Conservation (phyloP, 2,888 invertebrate species). For the Dynastes tityus region DNA sequence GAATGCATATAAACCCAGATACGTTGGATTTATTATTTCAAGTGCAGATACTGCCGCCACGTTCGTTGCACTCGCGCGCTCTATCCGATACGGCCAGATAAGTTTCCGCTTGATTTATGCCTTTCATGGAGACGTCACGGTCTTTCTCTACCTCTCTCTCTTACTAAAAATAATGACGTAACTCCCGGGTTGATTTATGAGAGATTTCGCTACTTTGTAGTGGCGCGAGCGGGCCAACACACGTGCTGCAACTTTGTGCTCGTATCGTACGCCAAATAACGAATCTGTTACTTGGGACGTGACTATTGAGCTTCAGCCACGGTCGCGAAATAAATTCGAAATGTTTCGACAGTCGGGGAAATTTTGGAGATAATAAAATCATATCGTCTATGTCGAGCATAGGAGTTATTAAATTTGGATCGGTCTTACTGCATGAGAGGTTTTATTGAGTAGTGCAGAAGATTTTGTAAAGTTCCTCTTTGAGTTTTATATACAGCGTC, state of each 20-base stretch:
- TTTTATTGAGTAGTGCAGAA: no score
- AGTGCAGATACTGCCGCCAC: conserved; percentile 48
- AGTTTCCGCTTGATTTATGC: conserved; percentile 33
- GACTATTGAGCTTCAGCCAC: no score
- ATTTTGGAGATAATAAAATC: no score
- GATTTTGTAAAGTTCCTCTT: no score
- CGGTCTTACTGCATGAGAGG: no score
- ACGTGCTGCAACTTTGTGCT: conserved; percentile 15
- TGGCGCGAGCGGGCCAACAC: background rate
- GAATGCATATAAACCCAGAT: conserved; percentile 51
- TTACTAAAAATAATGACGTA: conserved; percentile 35
- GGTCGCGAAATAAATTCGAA: no score
- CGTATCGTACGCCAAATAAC: conserved; percentile 6
- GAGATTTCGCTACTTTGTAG: conserved; percentile 10
- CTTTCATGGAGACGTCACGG: background rate
- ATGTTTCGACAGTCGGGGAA: no score
- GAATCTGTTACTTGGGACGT: conserved; percentile 1
- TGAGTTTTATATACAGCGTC: no score
- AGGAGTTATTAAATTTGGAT: no score
- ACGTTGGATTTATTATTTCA: conserved; percentile 53
- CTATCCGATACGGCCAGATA: conserved; percentile 36
- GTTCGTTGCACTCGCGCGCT: conserved; percentile 28
- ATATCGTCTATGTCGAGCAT: no score
- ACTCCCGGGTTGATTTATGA: conserved; percentile 21
- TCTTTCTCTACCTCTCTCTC: background rate